Evolutionary conservation across 2,113 vertebrate genomes (phyloP), one percentile per base, ranked within the genome.

Genomic region (Silurus asotus): DNA sequence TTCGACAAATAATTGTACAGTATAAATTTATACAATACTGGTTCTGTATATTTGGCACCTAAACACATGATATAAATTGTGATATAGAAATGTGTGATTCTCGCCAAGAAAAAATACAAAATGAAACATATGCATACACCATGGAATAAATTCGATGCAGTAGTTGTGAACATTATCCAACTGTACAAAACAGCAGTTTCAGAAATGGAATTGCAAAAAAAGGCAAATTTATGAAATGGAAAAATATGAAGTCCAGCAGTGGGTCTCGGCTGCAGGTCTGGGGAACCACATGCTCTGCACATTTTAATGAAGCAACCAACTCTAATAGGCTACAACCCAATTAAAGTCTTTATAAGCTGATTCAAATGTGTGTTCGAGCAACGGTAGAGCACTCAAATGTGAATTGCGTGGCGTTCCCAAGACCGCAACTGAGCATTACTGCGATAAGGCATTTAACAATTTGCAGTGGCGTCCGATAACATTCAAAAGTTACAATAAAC

Each of bases 1-100:
- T 94, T 92, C 90, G 90, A 94, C 89, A 93, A 89, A 92, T 92
- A 93, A 92, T 93, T 92, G 88, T 94, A 94, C 91, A 93, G 94
- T 95, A 94, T 93, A 96, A 94, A 94, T 93, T 79, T 92, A 93
- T 93, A 94, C 92, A 95, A 95, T 94, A 95, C 94, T 94, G 93
- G 85, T 92, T 93, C 92, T 91, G 87, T 93, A 93, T 89, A 93
- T 94, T 95, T 95, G 95, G 94, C 94, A 95, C 93, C 92, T 91
- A 87, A 93, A 90, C 92, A 93, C 92, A 91, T 92, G 87, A 93
- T 92, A 91, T 92, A 92, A 79, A 90, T 91, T 90, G 84, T 93
- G 92, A 89, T 88, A 90, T 89, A 93, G 91, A 94, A 93, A 93
- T 90, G 90, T 91, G 79, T 86, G 62, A 87, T 89, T 88, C 84